Evolutionary conservation across 1,140 invertebrate species (phyloP).

Genomic region (Pseudoatta argentina): DNA sequence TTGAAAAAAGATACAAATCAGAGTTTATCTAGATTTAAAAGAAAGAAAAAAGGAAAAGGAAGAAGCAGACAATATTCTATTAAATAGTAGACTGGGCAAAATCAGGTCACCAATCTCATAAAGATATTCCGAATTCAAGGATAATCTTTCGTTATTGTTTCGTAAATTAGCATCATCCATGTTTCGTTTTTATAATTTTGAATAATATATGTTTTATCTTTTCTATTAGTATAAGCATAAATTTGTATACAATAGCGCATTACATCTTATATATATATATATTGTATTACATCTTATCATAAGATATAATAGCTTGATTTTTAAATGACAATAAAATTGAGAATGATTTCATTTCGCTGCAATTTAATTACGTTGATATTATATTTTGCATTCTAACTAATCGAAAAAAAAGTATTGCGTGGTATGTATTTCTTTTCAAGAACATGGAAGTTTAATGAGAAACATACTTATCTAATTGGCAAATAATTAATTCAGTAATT

Average conservation of each 20-base stretch:
- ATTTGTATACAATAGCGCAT: neutral
- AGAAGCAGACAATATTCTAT: constrained; percentile 49
- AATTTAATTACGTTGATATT: neutral
- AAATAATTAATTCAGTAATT: no score
- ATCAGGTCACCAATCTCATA: constrained; percentile 36
- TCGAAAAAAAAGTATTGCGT: neutral
- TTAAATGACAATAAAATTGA: neutral
- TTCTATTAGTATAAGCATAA: constrained; percentile 30
- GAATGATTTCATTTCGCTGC: constrained; percentile 8
- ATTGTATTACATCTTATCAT: no score
- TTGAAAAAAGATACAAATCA: constrained; percentile 23
- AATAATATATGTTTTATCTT: constrained; percentile 24
- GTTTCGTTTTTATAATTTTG: neutral
- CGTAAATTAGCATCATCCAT: constrained; percentile 16
- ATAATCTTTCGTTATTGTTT: constrained; percentile 1
- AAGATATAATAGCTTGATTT: neutral
- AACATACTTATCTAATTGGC: no score
- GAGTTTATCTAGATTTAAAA: neutral
- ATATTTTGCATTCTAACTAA: neutral
- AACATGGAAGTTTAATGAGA: no score
- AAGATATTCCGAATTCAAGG: constrained; percentile 27
- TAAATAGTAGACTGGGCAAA: constrained; percentile 35
- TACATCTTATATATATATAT: no score
- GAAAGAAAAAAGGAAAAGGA: neutral
- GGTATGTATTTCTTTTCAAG: no score